phyloP scores from a whole-genome alignment of 2,797 vertebrate species.

The Malurus splendens region DNA sequence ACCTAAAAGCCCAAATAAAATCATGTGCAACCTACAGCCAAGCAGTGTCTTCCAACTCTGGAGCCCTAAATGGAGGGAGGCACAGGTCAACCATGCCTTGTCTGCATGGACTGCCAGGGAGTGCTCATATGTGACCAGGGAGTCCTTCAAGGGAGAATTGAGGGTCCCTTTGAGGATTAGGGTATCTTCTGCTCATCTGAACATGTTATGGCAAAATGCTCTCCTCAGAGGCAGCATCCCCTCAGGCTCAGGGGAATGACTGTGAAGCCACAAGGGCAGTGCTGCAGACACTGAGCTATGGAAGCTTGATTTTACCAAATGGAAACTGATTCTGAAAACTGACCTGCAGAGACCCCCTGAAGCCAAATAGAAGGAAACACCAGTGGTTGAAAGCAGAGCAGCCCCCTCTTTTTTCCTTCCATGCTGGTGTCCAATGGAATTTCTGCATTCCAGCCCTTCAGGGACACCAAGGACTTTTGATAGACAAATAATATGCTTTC shows the following conservation, averaged over 20 bases:
- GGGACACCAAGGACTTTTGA: background rate
- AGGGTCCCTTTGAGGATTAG: background rate
- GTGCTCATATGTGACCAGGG: fast-evolving
- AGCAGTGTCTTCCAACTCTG: background rate
- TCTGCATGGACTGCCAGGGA: background rate
- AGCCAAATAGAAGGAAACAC: background rate
- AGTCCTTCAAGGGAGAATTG: background rate
- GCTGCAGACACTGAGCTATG: background rate
- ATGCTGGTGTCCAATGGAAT: background rate
- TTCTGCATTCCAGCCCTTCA: background rate
- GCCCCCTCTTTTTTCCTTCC: background rate
- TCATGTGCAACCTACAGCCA: fast-evolving
- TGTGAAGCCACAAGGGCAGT: background rate
- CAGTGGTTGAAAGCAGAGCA: background rate
- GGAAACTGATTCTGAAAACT: background rate
- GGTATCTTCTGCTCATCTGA: background rate
- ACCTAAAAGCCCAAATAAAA: background rate
- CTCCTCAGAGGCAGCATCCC: background rate
- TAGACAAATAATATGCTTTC: background rate
- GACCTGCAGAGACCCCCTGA: background rate
- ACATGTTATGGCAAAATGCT: background rate
- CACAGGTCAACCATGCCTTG: background rate
- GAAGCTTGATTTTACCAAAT: background rate
- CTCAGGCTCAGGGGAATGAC: background rate
- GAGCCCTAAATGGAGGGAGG: background rate